Conservation (phyloP, 2,888 invertebrate genomes). For the Chrysina gloriosa region DNA sequence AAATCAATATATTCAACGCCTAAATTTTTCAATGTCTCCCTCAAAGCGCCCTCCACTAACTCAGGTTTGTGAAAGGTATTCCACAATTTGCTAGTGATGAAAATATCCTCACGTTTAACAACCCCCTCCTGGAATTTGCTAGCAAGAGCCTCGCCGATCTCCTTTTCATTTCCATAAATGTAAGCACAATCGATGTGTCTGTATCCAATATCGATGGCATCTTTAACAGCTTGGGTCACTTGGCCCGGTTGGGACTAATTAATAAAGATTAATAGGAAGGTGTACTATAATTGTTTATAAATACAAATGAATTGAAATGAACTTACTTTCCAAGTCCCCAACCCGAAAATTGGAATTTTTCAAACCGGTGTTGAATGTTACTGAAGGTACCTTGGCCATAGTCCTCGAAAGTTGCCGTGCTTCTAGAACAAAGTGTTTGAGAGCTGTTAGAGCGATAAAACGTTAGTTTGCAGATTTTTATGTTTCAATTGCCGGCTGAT, state of each 20-base stretch:
- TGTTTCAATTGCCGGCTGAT: too few relatives aligned
- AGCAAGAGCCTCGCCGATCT: slow-evolving; percentile 77
- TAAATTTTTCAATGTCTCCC: slow-evolving; percentile 65
- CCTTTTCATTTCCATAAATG: slow-evolving; percentile 80
- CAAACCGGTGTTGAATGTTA: slow-evolving; percentile 71
- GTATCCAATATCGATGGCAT: slow-evolving; percentile 83
- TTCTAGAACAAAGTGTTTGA: neutral
- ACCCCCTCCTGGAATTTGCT: slow-evolving; percentile 75
- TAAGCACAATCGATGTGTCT: slow-evolving; percentile 83
- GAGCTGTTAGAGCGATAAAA: neutral
- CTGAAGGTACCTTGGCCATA: slow-evolving; percentile 60
- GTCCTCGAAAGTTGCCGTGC: too few relatives aligned
- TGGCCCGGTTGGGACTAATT: slow-evolving; percentile 67
- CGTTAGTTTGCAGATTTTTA: too few relatives aligned
- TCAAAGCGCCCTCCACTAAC: slow-evolving; percentile 59
- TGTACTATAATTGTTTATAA: slow-evolving; percentile 1
- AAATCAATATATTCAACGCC: slow-evolving; percentile 69
- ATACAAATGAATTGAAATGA: slow-evolving; percentile 33
- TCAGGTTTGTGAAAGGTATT: slow-evolving; percentile 87
- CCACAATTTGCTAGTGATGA: slow-evolving; percentile 87
- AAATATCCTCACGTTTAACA: slow-evolving; percentile 77
- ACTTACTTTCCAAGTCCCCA: slow-evolving; percentile 86
- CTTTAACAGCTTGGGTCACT: slow-evolving; percentile 76
- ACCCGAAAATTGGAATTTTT: slow-evolving; percentile 66
- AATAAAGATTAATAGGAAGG: slow-evolving; percentile 2